Evolutionary conservation across 2,113 vertebrate species (phyloP).

Genomic region (Podarcis cretensis): DNA sequence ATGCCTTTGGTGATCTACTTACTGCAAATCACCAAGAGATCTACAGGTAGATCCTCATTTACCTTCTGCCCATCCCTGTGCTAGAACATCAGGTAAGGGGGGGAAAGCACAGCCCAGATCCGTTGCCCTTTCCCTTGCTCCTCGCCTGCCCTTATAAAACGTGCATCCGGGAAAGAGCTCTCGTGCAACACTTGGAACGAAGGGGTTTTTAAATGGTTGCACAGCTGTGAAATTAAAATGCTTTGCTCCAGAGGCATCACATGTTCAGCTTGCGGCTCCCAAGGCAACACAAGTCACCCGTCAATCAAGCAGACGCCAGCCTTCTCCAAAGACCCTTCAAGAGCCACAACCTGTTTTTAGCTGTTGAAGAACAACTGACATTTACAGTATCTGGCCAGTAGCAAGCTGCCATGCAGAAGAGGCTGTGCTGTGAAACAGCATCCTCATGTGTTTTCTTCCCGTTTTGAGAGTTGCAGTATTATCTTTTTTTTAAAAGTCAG

Average conservation of each 20-base stretch:
- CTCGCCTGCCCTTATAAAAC: not conserved
- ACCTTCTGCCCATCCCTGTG: too few species aligned
- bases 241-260: not conserved
- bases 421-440: conserved; percentile 29
- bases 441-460: conserved; percentile 11
- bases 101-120: too few species aligned
- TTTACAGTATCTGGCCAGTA: conserved; percentile 64
- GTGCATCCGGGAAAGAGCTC: not conserved
- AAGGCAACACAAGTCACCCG: conserved; percentile 49
- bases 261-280: not conserved
- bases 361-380: conserved; percentile 52
- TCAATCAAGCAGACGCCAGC: conserved; percentile 45
- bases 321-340: not conserved
- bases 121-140: not conserved
- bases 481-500: not conserved
- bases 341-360: conserved; percentile 59
- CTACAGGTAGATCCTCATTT: too few species aligned
- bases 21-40: too few species aligned
- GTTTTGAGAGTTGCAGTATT: fast-evolving
- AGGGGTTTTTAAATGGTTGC: fast-evolving
- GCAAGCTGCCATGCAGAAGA: conserved; percentile 7
- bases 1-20: too few species aligned
- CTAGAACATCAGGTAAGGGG: too few species aligned
- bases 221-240: not conserved
- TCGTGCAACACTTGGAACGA: not conserved